phyloP scores from a whole-genome alignment of 2,888 invertebrate species.

The Cheiracanthium punctorium region DNA sequence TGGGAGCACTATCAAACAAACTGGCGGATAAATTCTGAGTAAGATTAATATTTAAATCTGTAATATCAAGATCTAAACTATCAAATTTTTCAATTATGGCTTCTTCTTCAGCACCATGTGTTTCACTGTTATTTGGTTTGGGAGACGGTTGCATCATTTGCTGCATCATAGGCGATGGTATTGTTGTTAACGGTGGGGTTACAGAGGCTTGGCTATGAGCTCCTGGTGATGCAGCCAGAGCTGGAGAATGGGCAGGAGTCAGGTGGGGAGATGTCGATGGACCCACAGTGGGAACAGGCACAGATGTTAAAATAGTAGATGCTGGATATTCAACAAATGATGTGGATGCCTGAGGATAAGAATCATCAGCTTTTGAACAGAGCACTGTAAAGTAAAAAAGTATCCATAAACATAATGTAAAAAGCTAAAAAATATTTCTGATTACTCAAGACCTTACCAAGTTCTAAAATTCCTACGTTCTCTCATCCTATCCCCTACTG shows the following conservation, averaged over 20 bases:
- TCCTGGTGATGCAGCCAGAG: conserved; percentile 45
- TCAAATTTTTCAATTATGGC: conserved; percentile 69
- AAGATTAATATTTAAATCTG: conserved; percentile 34
- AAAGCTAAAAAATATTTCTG: no score
- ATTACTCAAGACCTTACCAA: no score
- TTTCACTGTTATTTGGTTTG: conserved; percentile 20
- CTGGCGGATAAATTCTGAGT: conserved; percentile 64
- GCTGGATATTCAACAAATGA: conserved; percentile 37
- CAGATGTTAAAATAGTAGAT: conserved; percentile 22
- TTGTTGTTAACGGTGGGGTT: conserved; percentile 31
- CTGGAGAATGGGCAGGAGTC: conserved; percentile 56
- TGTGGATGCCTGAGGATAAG: conserved; percentile 16
- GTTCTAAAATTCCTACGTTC: no score
- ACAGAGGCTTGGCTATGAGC: conserved; percentile 42
- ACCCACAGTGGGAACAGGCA: conserved; percentile 34
- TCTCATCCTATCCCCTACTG: no score
- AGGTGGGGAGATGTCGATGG: conserved; percentile 40
- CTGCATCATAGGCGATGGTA: conserved; percentile 49
- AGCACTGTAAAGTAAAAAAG: conserved; percentile 26
- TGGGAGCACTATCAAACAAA: conserved; percentile 58
- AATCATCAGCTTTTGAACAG: conserved; percentile 25
- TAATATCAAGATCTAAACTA: conserved; percentile 68
- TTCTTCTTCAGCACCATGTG: conserved; percentile 43
- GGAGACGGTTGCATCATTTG: conserved; percentile 51
- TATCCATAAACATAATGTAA: neutral